phyloP scores from a whole-genome alignment of 2,113 vertebrate genomes.

The Urocynchramus pylzowi region DNA sequence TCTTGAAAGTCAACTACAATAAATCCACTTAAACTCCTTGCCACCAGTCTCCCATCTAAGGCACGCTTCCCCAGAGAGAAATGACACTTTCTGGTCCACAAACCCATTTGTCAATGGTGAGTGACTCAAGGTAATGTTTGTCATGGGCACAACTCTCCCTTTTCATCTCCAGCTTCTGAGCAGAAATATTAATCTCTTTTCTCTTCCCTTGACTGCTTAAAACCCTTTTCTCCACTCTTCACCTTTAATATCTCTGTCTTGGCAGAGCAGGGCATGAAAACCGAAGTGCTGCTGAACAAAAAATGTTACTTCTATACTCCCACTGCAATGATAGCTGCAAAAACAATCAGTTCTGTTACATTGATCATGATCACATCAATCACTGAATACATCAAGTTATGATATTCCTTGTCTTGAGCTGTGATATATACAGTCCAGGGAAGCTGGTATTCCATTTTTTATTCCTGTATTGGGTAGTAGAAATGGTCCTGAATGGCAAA shows the following conservation, averaged over 20 bases:
- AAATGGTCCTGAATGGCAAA: not conserved
- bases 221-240: not conserved
- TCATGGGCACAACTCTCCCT: not conserved
- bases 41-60: not conserved
- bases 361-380: not conserved
- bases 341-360: not conserved
- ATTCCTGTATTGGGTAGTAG: not conserved
- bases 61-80: not conserved
- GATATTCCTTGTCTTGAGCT: not conserved
- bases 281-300: not conserved
- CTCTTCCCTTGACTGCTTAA: conserved; percentile 17
- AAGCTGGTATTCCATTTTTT: not conserved
- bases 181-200: conserved; percentile 30
- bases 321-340: not conserved
- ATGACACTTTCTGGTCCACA: not conserved
- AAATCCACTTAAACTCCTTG: not conserved
- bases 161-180: not conserved
- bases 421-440: not conserved
- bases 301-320: not conserved
- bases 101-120: not conserved
- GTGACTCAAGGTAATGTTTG: not conserved
- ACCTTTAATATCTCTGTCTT: conserved; percentile 37
- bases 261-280: not conserved
- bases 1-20: not conserved
- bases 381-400: not conserved